Conservation (phyloP, 1,140 invertebrate genomes). For the Campoletis sonorensis region DNA sequence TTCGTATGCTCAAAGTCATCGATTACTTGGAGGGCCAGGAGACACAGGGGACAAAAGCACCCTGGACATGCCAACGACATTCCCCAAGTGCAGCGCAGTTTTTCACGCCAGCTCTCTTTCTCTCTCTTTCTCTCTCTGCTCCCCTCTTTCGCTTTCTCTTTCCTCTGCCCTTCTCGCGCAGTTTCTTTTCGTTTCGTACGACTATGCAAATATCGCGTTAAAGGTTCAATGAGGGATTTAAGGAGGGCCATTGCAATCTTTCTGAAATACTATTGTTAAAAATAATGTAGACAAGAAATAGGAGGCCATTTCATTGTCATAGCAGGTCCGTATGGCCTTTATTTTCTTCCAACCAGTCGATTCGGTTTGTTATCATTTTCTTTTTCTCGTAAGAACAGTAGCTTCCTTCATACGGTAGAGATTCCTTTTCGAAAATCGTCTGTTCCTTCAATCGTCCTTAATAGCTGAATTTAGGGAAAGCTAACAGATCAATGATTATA, state of each 20-base stretch:
- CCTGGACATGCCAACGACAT: slow-evolving; percentile 70
- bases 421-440: not conserved
- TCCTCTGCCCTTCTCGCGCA: slow-evolving; percentile 50
- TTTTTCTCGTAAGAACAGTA: not conserved
- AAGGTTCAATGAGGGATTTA: slow-evolving; percentile 62
- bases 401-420: not conserved
- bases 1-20: slow-evolving; percentile 53
- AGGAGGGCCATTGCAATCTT: slow-evolving; percentile 16
- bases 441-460: slow-evolving; percentile 26
- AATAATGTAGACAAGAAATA: slow-evolving; percentile 18
- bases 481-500: too few species aligned
- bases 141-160: too few species aligned
- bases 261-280: slow-evolving; percentile 1
- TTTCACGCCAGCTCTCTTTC: slow-evolving; percentile 61
- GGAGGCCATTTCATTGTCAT: not conserved
- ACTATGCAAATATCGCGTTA: slow-evolving; percentile 23
- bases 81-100: slow-evolving; percentile 70
- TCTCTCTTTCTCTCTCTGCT: slow-evolving; percentile 43
- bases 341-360: slow-evolving; percentile 9
- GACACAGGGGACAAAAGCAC: slow-evolving; percentile 44
- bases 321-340: too few species aligned
- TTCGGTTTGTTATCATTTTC: slow-evolving; percentile 31
- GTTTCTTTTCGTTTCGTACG: slow-evolving; percentile 22
- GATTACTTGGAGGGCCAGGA: slow-evolving; percentile 53
- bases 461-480: too few species aligned